A percentile compares a stretch with the other conserved stretches of the same genome.
Evolutionary conservation across 2,888 invertebrate species (phyloP).

Genomic region (Penaeus monodon): DNA sequence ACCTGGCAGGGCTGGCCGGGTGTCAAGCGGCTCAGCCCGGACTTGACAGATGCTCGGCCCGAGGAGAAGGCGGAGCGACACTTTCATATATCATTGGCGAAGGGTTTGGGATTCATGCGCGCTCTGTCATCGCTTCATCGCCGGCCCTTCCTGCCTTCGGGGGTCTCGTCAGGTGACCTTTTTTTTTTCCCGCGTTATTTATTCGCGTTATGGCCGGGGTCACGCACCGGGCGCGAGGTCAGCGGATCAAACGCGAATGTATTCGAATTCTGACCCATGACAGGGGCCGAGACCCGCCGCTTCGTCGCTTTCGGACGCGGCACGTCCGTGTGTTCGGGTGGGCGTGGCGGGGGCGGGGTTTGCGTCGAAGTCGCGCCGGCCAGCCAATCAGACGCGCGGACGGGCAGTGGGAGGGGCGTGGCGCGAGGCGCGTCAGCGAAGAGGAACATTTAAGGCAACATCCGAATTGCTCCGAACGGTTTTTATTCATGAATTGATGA

Average conservation of each 20-base stretch:
- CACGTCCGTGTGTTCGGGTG: not conserved
- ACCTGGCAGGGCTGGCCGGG: constrained; percentile 7
- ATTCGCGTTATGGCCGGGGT: too few species aligned
- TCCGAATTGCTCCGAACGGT: constrained; percentile 37
- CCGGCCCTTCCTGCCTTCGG: not conserved
- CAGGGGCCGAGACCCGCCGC: too few species aligned
- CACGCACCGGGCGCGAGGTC: too few species aligned
- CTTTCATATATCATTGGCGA: constrained; percentile 49
- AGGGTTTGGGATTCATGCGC: constrained; percentile 31
- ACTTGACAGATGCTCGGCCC: constrained; percentile 44
- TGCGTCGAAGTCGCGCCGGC: too few species aligned
- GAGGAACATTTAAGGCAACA: constrained; percentile 45
- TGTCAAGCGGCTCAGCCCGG: constrained; percentile 10
- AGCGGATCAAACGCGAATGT: too few species aligned
- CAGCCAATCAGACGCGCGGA: too few species aligned
- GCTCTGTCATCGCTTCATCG: not conserved
- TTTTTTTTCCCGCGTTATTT: not conserved
- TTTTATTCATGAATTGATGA: constrained; percentile 51
- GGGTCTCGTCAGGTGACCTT: not conserved
- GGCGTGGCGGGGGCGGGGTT: constrained; percentile 30
- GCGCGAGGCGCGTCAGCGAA: not conserved
- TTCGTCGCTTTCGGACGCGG: constrained; percentile 44
- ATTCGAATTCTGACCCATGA: too few species aligned
- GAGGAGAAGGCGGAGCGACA: constrained; percentile 32
- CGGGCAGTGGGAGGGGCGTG: too few species aligned